These are phyloP conservation scores for Synanthedon vespiformis DNA, from an alignment of 2,888 invertebrate species.

Conservation along the genomic window DNA sequence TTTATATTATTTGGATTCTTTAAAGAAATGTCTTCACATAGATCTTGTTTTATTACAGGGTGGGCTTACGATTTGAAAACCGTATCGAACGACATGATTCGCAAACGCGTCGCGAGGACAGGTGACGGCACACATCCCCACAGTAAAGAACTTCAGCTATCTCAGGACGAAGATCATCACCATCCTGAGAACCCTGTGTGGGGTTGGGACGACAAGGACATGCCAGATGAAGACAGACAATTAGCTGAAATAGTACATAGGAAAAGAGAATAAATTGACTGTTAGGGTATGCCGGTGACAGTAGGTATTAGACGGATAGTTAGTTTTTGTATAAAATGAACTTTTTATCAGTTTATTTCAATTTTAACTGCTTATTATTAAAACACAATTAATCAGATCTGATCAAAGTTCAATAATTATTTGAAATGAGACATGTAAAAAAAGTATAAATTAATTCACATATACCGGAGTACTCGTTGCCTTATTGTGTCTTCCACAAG, in stretches of 20 bases:
- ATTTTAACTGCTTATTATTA: no score
- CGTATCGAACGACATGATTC: constrained; percentile 77
- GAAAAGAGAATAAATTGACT: constrained; percentile 29
- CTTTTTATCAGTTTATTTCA: no score
- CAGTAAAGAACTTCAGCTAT: constrained; percentile 15
- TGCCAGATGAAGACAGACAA: constrained; percentile 76
- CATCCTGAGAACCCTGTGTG: constrained; percentile 73
- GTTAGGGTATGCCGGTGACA: not conserved
- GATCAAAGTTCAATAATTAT: no score
- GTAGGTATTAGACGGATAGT: no score
- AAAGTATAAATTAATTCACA: no score
- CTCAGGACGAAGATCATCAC: constrained; percentile 45
- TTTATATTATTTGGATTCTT: no score
- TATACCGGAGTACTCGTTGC: no score
- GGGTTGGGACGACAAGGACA: constrained; percentile 88
- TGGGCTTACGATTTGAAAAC: constrained; percentile 89
- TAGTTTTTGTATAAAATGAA: no score
- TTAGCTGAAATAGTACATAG: constrained; percentile 54
- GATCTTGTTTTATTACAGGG: constrained; percentile 55
- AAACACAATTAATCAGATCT: no score
- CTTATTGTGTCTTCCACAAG: no score
- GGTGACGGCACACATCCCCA: constrained; percentile 76
- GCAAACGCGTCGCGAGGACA: constrained; percentile 76
- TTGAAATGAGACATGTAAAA: no score
- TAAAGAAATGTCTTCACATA: no score